Evolutionary conservation across 2,888 invertebrate genomes (phyloP), one percentile per base, ranked within the genome.

Genomic region (Spodoptera littoralis): DNA sequence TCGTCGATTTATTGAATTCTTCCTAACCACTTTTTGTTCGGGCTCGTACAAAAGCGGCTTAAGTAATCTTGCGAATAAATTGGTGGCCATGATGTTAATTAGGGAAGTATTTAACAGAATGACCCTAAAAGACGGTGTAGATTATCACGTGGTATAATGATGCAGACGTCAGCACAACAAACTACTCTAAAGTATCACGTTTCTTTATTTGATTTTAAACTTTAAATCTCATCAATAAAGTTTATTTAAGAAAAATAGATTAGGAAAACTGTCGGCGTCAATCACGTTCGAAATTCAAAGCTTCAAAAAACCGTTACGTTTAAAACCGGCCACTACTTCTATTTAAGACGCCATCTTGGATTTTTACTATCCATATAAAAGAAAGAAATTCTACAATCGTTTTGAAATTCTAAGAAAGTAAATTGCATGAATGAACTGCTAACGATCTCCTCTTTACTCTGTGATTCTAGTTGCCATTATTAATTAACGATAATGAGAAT

Each of bases 281-380:
- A 79, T 79, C 86, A 88, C 86, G 87, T 89, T 76, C 86, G 72
- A 79, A 81, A 86, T 88, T 89, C 87, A 88, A 81, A 76, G 81
- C 84, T 83, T 76, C 71, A 80, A 86, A 86, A 82, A 82, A 79
- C 60, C 71, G 66, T 65, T 72, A 60, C 56, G 49, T 60, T 59
- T 50, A 45, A 41, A 65, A 70, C 65, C 70, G 49, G 57, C 65
- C 72, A 65, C 68, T 70, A 58, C 65, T 62, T 62, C 56, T 64
- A 43, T 46, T 60, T 60, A 65, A 69, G 49, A 56, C 61, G 57
- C n/a, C 41, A 48, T 30, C 43, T 58, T 67, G 45, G 60, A 65
- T 65, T 60, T 73, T 75, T 66, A 73, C 43, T 64, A 57, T 60
- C 61, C 13, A 46, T 55, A 18, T 18, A 50, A 60, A 50, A 58